These are phyloP conservation scores for Orientallactaga sibirica DNA, from an alignment of 2,797 vertebrate species.

Conservation along the genomic window DNA sequence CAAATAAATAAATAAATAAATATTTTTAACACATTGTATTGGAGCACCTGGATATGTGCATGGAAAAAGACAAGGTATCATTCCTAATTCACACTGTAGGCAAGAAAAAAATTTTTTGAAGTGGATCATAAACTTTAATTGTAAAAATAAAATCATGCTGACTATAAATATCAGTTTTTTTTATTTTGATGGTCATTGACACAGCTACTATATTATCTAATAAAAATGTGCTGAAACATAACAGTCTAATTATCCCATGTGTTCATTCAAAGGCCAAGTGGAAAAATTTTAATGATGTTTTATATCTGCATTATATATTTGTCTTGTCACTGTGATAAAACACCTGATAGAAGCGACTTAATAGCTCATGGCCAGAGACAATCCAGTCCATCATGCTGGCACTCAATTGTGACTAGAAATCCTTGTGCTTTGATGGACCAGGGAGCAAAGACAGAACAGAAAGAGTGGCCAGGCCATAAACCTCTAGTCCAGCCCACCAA, in stretches of 20 bases:
- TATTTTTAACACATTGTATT: neutral
- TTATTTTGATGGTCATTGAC: neutral
- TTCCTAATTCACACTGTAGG: neutral
- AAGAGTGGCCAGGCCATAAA: neutral
- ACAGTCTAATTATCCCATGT: neutral
- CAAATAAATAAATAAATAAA: no score
- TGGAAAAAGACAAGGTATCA: neutral
- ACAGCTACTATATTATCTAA: neutral
- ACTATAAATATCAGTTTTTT: neutral
- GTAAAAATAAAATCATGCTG: neutral
- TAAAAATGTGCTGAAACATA: neutral
- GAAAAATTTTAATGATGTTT: neutral
- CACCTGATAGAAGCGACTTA: neutral
- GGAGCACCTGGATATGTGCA: neutral
- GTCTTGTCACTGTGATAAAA: neutral
- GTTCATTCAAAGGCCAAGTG: slow-evolving; percentile 10
- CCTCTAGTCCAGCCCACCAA: neutral
- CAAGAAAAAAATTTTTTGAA: slow-evolving; percentile 17
- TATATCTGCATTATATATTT: neutral
- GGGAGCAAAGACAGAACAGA: neutral
- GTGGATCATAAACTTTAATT: neutral
- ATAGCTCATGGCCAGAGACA: neutral
- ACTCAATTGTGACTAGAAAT: neutral
- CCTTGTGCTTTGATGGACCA: neutral
- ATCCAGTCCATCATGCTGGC: neutral